Base-by-base conservation (phyloP, 1,140 invertebrate species). In the Drosophila asahinai region DNA sequence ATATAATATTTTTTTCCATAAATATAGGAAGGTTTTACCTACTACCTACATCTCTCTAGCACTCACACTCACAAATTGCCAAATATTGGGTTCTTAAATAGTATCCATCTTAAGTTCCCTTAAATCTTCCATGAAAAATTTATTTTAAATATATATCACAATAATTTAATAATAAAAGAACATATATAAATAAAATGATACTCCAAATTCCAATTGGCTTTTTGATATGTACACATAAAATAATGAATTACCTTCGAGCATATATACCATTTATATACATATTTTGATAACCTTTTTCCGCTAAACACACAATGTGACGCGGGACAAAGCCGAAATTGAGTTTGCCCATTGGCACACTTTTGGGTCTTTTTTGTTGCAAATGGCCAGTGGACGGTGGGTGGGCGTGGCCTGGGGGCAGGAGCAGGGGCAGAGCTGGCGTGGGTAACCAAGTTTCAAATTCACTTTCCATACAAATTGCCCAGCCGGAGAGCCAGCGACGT, bases 391-490 rank as follows among this genome's bases (percentile, higher is more conserved):
- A 22, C 25, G 30, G 47, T n/a, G 15, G 14, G 33, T 27, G 40
- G 74, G 27, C 49, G 54, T 54, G 12, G 22, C 15, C 2, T 6
- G 12, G 17, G 12, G 25, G 7, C n/a, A 25, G 17, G 12, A 17
- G 7, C n/a, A 25, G 40, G 38, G 54, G 17, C 17, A 36, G 33
- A 15, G 33, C 12, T 12, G 49, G 66, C 60, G 60, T 57, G 72
- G 73, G 59, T 63, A 76, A 64, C 68, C 70, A 73, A 81, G 68
- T 86, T 89, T 87, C 84, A 81, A 87, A 90, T 89, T 89, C 84
- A 89, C 86, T 89, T 90, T 86, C 81, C 81, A 89, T 89, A 89
- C 84, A 89, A 89, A 90, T 90, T 89, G 84, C 81, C 81, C 64
- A 68, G 75, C 55, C 63, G 30, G 73, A 59, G 64, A 91, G 81